Base-by-base conservation (phyloP, 2,797 vertebrate species). In the Molossus molossus region DNA sequence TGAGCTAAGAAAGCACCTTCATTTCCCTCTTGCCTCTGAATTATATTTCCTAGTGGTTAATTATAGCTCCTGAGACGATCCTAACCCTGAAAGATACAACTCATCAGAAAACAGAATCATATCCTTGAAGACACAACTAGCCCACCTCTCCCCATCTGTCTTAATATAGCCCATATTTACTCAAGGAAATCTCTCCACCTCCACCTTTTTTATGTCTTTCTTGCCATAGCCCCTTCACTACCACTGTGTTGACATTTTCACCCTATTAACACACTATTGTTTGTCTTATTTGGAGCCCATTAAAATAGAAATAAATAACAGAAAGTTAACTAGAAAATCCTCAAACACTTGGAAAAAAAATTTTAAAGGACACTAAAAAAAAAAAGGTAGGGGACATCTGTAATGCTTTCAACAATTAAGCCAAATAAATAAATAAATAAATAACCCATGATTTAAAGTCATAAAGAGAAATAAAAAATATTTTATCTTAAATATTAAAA, bases 51-150 rank as follows among this genome's bases (percentile, higher is more conserved):
- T 57, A 17, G 9, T 29, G 45, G 2, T 9, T 69, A 75, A 12
- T 65, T 57, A 55, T 0, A 13, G 5, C 20, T 53, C 9, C n/a
- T n/a, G 1, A 8, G 33, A 25, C 9, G 55, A 4, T 29, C 6
- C 5, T 60, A 73, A 29, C 37, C 62, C 20, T 40, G 37, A 60
- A 73, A 86, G 25, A 75, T 72, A 15, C 50, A 79, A 58, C 7
- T 29, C 17, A 33, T 79, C 15, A 64, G 27, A 50, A 80, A 53
- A 83, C 0, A 80, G 17, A 80, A 25, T 72, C 15, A 23, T 27
- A 23, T 12, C 1, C 48, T 60, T 72, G 20, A 70, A 64, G 29
- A 58, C 21, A 88, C 20, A 17, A 55, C 9, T 57, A 27, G 1
- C 4, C 7, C 2, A 21, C 1, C 11, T 11, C 1, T 29, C 29